Conservation (phyloP, 2,113 vertebrate genomes). For the Thymallus thymallus region DNA sequence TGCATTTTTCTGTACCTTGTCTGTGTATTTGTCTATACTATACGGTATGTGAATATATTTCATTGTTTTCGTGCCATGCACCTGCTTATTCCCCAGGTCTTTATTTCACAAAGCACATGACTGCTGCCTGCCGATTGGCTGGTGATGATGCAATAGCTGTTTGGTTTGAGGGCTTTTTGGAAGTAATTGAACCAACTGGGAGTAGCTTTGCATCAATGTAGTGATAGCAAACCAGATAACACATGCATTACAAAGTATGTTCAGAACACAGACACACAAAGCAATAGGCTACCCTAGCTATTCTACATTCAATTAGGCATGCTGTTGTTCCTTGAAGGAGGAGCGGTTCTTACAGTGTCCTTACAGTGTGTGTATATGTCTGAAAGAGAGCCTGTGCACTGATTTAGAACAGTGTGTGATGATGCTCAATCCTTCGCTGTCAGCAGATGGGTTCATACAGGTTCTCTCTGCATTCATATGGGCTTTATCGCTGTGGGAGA, state of each 20-base stretch:
- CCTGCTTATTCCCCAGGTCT: conserved; percentile 63
- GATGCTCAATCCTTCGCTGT: neutral
- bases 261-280: too few relatives aligned
- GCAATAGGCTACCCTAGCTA: too few relatives aligned
- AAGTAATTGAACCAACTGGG: conserved; percentile 66
- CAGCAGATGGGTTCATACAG: conserved; percentile 11
- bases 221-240: too few relatives aligned
- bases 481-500: conserved; percentile 12
- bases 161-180: conserved; percentile 58
- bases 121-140: conserved; percentile 67
- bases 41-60: conserved; percentile 2
- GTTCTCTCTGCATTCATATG: conserved; percentile 10
- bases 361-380: neutral
- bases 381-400: neutral
- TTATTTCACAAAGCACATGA: conserved; percentile 60
- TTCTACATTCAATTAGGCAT: conserved; percentile 14
- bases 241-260: too few relatives aligned
- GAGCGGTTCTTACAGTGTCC: neutral
- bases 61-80: conserved; percentile 49
- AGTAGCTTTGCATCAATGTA: conserved; percentile 38
- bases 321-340: too few relatives aligned
- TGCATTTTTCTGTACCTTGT: neutral
- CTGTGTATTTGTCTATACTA: neutral
- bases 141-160: conserved; percentile 66
- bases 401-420: neutral